Conservation (phyloP, 1,140 invertebrate species). For the Rhagoletis zephyria region DNA sequence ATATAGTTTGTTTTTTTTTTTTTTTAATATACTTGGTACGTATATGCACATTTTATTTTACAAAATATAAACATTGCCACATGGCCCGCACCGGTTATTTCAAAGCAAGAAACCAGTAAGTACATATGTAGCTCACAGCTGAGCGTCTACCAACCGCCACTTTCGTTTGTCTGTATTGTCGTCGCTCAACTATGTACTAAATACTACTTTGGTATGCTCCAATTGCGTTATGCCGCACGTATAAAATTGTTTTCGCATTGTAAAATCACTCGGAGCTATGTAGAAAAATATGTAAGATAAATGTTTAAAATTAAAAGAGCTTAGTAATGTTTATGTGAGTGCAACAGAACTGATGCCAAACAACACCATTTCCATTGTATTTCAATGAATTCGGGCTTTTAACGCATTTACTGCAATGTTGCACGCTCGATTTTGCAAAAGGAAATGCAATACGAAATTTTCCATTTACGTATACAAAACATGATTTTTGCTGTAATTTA, state of each 20-base stretch:
- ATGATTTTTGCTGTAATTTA: neutral
- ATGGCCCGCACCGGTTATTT: slow-evolving; percentile 1
- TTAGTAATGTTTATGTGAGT: neutral
- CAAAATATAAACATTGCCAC: slow-evolving; percentile 5
- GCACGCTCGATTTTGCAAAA: neutral
- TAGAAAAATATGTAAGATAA: neutral
- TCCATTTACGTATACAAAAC: too few species aligned
- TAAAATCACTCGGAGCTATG: neutral
- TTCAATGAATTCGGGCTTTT: neutral
- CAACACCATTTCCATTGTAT: neutral
- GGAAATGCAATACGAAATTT: neutral
- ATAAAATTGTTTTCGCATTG: slow-evolving; percentile 8
- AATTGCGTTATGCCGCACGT: neutral
- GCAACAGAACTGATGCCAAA: neutral
- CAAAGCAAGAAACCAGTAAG: neutral
- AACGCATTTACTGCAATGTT: neutral
- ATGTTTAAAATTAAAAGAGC: neutral
- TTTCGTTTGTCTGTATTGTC: slow-evolving; percentile 5
- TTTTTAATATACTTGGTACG: neutral
- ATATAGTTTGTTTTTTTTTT: too few species aligned
- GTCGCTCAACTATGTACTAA: neutral
- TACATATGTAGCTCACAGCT: neutral
- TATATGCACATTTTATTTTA: neutral
- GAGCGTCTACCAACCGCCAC: neutral
- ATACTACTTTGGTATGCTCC: neutral